Conservation (phyloP, 2,888 invertebrate genomes). For the Idaea dimidiata region DNA sequence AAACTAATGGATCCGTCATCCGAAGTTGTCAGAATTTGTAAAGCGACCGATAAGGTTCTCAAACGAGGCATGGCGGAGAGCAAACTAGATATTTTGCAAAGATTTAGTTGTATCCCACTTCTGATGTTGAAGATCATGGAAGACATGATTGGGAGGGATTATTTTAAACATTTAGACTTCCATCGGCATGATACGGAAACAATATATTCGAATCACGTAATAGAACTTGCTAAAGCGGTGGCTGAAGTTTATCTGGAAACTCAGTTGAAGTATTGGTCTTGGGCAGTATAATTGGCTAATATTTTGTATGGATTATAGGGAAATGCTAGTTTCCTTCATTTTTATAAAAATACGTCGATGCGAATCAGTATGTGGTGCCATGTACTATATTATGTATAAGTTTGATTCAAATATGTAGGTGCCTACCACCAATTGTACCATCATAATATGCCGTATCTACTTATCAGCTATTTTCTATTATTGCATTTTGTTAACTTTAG, state of each 20-base stretch:
- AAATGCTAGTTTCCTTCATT: too few relatives aligned
- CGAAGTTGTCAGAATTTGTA: not conserved
- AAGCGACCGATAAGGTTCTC: not conserved
- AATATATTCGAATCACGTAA: not conserved
- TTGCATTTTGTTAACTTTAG: too few relatives aligned
- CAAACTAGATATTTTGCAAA: not conserved
- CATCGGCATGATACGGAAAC: not conserved
- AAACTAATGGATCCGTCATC: not conserved
- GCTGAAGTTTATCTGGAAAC: not conserved
- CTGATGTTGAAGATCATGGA: not conserved
- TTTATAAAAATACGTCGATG: too few relatives aligned
- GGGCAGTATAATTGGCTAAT: not conserved
- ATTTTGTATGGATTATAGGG: too few relatives aligned
- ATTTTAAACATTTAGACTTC: not conserved
- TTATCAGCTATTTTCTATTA: too few relatives aligned
- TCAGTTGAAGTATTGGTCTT: not conserved
- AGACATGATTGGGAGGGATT: not conserved
- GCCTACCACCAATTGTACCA: too few relatives aligned
- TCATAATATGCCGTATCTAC: too few relatives aligned
- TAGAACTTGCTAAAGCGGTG: not conserved
- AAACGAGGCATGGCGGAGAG: not conserved
- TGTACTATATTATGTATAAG: too few relatives aligned
- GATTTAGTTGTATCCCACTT: conserved; percentile 3
- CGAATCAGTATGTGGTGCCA: too few relatives aligned
- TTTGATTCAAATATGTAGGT: too few relatives aligned